phyloP scores from a whole-genome alignment of 2,797 vertebrate species.

The Benthosema pterotum region DNA sequence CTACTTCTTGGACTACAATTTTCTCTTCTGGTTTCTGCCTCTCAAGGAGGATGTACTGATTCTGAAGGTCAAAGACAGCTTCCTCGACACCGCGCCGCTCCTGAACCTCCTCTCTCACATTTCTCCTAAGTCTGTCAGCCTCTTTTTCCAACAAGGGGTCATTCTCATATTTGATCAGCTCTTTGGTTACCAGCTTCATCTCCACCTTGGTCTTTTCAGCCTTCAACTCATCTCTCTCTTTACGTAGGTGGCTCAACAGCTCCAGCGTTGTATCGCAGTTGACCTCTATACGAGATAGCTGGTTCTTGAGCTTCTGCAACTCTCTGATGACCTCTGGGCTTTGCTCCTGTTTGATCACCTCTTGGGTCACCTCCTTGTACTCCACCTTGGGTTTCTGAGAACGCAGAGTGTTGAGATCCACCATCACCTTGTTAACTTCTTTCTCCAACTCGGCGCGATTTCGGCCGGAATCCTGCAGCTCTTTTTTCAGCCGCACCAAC shows the following conservation, averaged over 20 bases:
- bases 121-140: conserved; percentile 84
- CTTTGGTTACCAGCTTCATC: conserved; percentile 87
- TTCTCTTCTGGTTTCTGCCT: conserved; percentile 91
- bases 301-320: conserved; percentile 86
- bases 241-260: conserved; percentile 82
- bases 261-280: conserved; percentile 79
- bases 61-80: conserved; percentile 87
- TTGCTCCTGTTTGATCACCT: conserved; percentile 90
- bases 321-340: conserved; percentile 91
- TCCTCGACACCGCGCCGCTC: conserved; percentile 86
- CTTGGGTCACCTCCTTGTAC: conserved; percentile 87
- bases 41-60: conserved; percentile 87
- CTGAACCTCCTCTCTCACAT: conserved; percentile 84
- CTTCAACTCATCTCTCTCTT: conserved; percentile 88
- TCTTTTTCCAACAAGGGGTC: conserved; percentile 93
- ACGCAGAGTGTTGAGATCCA: conserved; percentile 77
- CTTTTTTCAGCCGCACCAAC: conserved; percentile 81
- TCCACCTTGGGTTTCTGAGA: conserved; percentile 90
- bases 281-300: conserved; percentile 84
- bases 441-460: conserved; percentile 74
- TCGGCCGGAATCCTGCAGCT: conserved; percentile 78
- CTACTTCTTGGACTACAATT: conserved; percentile 85
- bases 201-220: conserved; percentile 90
- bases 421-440: conserved; percentile 72
- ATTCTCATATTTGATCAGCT: conserved; percentile 89